Conservation (phyloP, 2,888 invertebrate genomes). For the Zaprionus bogoriensis region DNA sequence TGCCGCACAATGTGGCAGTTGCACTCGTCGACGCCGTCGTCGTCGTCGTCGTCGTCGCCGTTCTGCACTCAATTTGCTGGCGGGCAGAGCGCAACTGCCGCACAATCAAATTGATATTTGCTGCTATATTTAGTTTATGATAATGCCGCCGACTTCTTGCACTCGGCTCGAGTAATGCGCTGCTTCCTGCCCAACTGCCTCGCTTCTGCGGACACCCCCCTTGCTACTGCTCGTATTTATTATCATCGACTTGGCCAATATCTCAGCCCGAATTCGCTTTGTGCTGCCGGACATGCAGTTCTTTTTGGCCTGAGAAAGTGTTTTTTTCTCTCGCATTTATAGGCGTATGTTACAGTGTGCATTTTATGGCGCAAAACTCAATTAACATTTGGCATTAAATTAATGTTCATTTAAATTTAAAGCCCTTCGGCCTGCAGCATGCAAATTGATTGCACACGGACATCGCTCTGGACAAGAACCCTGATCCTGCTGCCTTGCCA, state of each 20-base stretch:
- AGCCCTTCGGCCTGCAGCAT: constrained; percentile 6
- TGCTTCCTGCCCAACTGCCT: constrained; percentile 55
- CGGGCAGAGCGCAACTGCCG: constrained; percentile 32
- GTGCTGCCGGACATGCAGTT: constrained; percentile 15
- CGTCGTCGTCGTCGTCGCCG: not conserved
- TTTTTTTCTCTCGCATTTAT: constrained; percentile 16
- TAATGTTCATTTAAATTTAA: constrained; percentile 25
- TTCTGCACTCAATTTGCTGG: constrained; percentile 58
- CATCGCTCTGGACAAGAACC: not conserved
- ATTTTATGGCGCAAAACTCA: constrained; percentile 57
- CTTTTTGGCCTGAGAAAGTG: constrained; percentile 36
- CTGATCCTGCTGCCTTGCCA: no score
- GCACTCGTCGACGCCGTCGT: not conserved
- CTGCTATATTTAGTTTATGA: constrained; percentile 79
- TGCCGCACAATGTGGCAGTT: not conserved
- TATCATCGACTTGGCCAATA: constrained; percentile 43
- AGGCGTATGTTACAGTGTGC: constrained; percentile 2
- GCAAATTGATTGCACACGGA: constrained; percentile 30
- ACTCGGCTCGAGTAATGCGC: constrained; percentile 51
- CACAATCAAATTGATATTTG: constrained; percentile 78
- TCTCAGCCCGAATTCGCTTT: constrained; percentile 28
- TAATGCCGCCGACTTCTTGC: constrained; percentile 63
- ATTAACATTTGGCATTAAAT: constrained; percentile 57
- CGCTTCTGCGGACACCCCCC: constrained; percentile 28
- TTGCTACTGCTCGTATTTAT: constrained; percentile 42